Evolutionary conservation across 1,140 invertebrate species (phyloP).

Genomic region (Heliothis subflexa): DNA sequence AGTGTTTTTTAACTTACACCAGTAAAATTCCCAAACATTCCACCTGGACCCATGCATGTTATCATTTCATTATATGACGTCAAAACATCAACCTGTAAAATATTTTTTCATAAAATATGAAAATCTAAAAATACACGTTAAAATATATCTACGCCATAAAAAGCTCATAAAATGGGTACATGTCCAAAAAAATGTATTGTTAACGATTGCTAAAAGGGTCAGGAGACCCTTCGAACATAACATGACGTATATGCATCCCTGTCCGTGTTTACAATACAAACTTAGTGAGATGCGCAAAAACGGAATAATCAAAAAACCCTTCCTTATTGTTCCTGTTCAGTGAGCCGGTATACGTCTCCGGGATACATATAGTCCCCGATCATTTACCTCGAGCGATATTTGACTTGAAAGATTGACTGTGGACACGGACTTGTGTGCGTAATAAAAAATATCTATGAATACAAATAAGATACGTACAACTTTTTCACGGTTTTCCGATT

Average conservation of each 20-base stretch:
- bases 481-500: neutral
- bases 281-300: slow-evolving; percentile 29
- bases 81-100: slow-evolving; percentile 74
- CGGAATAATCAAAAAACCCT: slow-evolving; percentile 46
- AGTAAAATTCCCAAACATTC: slow-evolving; percentile 84
- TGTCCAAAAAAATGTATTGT: slow-evolving; percentile 25
- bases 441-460: slow-evolving; percentile 45
- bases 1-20: slow-evolving; percentile 62
- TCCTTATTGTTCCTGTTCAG: slow-evolving; percentile 32
- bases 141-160: slow-evolving; percentile 11
- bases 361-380: slow-evolving; percentile 23
- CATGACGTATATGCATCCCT: neutral
- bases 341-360: slow-evolving; percentile 22
- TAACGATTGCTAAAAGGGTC: slow-evolving; percentile 14
- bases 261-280: slow-evolving; percentile 29
- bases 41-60: slow-evolving; percentile 81
- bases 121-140: neutral
- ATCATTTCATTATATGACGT: slow-evolving; percentile 82
- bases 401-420: slow-evolving; percentile 45
- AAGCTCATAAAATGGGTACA: slow-evolving; percentile 1
- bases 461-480: slow-evolving; percentile 26
- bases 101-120: neutral
- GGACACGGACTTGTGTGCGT: slow-evolving; percentile 13
- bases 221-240: slow-evolving; percentile 4
- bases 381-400: slow-evolving; percentile 43